Base-by-base conservation (phyloP, 1,140 invertebrate species). In the Hylaeus anthracinus region DNA sequence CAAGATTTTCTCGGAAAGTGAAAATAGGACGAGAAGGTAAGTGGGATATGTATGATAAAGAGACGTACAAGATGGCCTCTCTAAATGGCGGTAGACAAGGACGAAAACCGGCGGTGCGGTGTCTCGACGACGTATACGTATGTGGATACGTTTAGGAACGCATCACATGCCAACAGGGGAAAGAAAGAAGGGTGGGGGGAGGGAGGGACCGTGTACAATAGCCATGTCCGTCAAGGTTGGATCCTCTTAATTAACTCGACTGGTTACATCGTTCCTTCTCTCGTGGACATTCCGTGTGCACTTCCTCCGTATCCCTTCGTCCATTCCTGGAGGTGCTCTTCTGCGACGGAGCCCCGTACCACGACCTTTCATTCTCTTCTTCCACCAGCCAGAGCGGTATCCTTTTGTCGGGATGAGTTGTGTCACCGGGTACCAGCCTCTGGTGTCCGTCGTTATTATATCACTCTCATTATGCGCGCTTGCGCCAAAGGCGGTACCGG, bases 171-270 rank as follows among this genome's bases (percentile, higher is more conserved):
- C 56, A 55, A 56, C 14, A 43, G 41, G 58, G 51, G 51, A 58
- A 75, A 71, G 12, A 26, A 26, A 26, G 26, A 26, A 26, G 26
- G 26, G 26, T 0, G 79, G 39, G 6, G 14, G 51, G 37, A 51
- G 60, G 65, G 75, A 53, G 41, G 61, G 75, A 69, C 43, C 69
- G 72, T 81, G 83, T 79, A 88, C 86, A 88, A 88, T 88, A 76
- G 79, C 85, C 72, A 83, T 76, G 86, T 88, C 86, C 82, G 86
- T 88, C 86, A 88, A 86, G 82, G 83, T 85, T 88, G 86, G 86
- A 88, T 88, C 76, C 85, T 88, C 86, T 88, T 88, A 88, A 88
- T 88, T 88, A 88, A 88, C 86, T 86, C 85, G 86, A 88, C 86
- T 87, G 86, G 85, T 82, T 88, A 88, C 86, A 87, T 76, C 82